Conservation (phyloP, 2,113 vertebrate species). For the Illadopsis cleaveri region DNA sequence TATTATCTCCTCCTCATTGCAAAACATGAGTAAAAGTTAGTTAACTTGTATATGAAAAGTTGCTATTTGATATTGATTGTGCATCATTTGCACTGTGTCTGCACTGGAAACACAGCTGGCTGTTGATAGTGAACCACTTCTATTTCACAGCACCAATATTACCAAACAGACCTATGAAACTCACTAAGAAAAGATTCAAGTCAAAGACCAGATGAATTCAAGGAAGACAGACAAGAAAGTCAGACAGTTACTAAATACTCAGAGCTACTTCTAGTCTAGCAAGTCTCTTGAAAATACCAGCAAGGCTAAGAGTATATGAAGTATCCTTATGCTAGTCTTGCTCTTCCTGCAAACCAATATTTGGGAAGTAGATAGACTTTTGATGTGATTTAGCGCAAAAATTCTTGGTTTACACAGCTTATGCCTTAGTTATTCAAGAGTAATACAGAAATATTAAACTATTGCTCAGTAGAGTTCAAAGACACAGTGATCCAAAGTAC, state of each 20-base stretch:
- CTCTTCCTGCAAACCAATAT: not conserved
- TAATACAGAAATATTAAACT: not conserved
- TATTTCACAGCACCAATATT: not conserved
- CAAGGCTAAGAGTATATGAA: not conserved
- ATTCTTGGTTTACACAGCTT: not conserved
- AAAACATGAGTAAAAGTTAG: not conserved
- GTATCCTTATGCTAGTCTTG: not conserved
- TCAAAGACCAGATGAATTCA: not conserved
- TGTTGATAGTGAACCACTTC: not conserved
- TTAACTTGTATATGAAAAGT: not conserved
- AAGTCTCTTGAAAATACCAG: not conserved
- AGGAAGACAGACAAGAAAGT: not conserved
- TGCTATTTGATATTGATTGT: not conserved
- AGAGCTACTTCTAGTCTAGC: not conserved
- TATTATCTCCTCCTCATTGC: not conserved
- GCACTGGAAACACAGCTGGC: not conserved
- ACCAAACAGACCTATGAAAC: not conserved
- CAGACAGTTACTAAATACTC: not conserved
- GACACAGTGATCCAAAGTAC: not conserved
- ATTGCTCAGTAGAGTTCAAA: not conserved
- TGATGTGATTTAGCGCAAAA: not conserved
- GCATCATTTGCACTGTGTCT: not conserved
- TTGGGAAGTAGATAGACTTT: not conserved
- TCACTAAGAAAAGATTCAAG: not conserved
- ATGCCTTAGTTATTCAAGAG: not conserved